These are phyloP conservation scores for Scomber colias DNA, from an alignment of 2,113 vertebrate genomes.

Conservation along the genomic window DNA sequence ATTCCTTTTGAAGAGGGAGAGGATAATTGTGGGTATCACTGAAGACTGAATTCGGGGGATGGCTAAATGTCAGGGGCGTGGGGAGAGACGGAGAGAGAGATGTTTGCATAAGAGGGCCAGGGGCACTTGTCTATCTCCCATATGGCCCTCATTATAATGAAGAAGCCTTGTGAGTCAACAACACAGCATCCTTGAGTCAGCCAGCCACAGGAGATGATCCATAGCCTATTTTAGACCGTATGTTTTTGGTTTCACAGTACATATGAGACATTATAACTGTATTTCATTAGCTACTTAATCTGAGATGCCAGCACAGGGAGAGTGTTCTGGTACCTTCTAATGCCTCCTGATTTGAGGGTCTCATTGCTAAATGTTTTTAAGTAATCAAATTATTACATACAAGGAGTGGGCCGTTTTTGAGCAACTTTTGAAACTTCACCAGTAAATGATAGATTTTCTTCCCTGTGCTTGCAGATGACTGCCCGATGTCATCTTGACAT, in stretches of 20 bases:
- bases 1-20: conserved; percentile 54
- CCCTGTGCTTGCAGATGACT: conserved; percentile 55
- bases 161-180: conserved; percentile 82
- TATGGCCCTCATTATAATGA: conserved; percentile 80
- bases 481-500: conserved; percentile 77
- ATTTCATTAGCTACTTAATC: conserved; percentile 56
- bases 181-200: conserved; percentile 74
- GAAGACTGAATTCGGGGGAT: conserved; percentile 63
- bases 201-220: conserved; percentile 63
- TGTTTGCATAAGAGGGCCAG: conserved; percentile 80
- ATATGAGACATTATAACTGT: conserved; percentile 42
- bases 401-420: conserved; percentile 62
- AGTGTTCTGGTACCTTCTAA: conserved; percentile 21
- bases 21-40: conserved; percentile 71
- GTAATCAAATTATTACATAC: conserved; percentile 45
- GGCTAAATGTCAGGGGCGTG: conserved; percentile 78
- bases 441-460: conserved; percentile 76
- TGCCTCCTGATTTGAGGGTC: conserved; percentile 22
- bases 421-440: conserved; percentile 71
- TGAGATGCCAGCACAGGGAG: conserved; percentile 19
- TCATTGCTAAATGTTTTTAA: conserved; percentile 32
- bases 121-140: conserved; percentile 72
- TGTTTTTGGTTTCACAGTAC: conserved; percentile 56
- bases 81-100: conserved; percentile 65
- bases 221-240: conserved; percentile 69